Base-by-base conservation (phyloP, 2,113 vertebrate genomes). In the Speoplatyrhinus poulsoni region DNA sequence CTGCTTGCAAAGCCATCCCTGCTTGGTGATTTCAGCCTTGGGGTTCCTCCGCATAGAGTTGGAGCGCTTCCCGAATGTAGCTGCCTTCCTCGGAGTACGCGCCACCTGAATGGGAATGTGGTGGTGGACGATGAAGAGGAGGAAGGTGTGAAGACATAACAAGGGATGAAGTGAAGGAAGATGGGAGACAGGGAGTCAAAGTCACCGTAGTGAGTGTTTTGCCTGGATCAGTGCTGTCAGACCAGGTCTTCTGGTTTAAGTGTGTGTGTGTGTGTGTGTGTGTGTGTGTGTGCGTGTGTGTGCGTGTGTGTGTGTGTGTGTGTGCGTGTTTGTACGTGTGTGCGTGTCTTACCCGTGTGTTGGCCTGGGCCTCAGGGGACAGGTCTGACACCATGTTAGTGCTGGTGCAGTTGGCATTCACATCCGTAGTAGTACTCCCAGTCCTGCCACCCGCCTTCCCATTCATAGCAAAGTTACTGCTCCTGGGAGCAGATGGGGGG, bases 1-100 rank as follows among this genome's bases (percentile, higher is more conserved):
- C 96, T 99, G 96, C 72, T 99, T 99, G 90, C 92, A 94, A 52
- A 99, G 92, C 97, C 96, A 99, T 33, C 97, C 97, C 0, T 94
- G 94, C 72, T 94, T 96, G 79, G 92, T 80, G 10, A 99, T 93
- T 0, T 91, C 90, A 0, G 95, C 94, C 3, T 78, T 96, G 71
- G 94, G 95, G 83, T 97, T 99, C 84, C 97, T 93, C 72, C 96
- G 95, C 95, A 98, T 97, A 17, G 96, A 98, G 87, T 97, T 96
- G 60, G 96, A 96, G 52, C 97, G 96, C 67, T 99, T 99, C 60
- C 97, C 97, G 41, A 99, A 98, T 3, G 92, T 92, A 0, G 96
- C 94, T n/a, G 92, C 92, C 77, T 95, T 97, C 67, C 93, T 95
- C 41, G 94, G 93, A 0, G 92, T 64, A 49, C 93, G 93, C 36